Evolutionary conservation across 2,113 vertebrate genomes (phyloP), one percentile per base, ranked within the genome.

Genomic region (Casuarius casuarius): DNA sequence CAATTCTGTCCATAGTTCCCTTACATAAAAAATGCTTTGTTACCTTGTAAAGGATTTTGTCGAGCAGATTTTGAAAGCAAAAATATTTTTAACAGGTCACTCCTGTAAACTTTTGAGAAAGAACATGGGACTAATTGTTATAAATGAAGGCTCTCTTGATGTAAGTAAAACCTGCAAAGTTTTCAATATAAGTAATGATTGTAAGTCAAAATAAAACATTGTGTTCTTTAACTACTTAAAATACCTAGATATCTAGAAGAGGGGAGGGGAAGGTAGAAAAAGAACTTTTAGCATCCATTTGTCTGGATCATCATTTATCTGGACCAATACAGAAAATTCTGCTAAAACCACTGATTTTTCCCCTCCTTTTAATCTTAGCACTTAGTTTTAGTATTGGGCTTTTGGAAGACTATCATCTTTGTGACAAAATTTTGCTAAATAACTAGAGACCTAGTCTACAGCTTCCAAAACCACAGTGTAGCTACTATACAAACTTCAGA

Each of bases 51-150:
- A 72, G 5, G 22, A 76, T 38, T 84, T 84, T 78, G 20, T 70
- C 10, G 31, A 92, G 75, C 4, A 7, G 1, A 35, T 51, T 87
- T 94, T 95, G 10, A 65, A 88, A 91, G 70, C 12, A 29, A 58
- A 89, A 76, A 95, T 90, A 76, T 96, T 97, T 95, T 61, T 78
- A 92, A 61, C 70, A 99, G 99, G 99, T 96, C 99, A 99, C 95
- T 99, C 99, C 68, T 99, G 99, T 98, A 99, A 99, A 97, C 98
- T 99, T 51, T 95, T 99, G 96, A 99, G 98, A 89, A 99, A 99
- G 98, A 99, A 99, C 97, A 99, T 99, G 99, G 99, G 99, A 62
- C 98, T 99, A 96, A 98, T 99, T 58, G 99, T 99, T 93, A 99
- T 99, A 91, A 99, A 99, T 88, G 99, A 99, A 97, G 99, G 98